phyloP scores from a whole-genome alignment of 2,797 vertebrate genomes.

The Chromis chromis region DNA sequence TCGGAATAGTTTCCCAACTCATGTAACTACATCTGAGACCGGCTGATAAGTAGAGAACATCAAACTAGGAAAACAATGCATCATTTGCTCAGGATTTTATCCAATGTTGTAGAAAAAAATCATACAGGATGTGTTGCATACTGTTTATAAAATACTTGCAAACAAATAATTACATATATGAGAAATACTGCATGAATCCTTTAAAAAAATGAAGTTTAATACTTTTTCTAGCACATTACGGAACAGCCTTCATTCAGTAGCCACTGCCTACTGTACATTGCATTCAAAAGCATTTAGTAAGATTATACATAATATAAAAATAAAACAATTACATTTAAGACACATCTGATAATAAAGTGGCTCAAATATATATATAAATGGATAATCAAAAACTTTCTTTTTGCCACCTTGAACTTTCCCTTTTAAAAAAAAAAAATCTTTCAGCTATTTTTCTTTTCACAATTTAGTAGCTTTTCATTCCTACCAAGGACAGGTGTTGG shows the following conservation, averaged over 20 bases:
- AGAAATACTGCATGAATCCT: constrained; percentile 36
- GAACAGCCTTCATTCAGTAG: constrained; percentile 77
- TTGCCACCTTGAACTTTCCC: constrained; percentile 52
- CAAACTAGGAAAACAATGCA: background rate
- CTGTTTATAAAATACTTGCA: constrained; percentile 11
- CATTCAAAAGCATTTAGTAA: constrained; percentile 68
- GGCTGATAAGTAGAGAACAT: constrained; percentile 10
- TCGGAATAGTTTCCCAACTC: constrained; percentile 20
- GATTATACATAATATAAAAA: constrained; percentile 79
- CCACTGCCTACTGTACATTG: constrained; percentile 57
- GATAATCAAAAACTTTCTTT: constrained; percentile 47
- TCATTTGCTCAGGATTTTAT: background rate
- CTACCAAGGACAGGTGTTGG: constrained; percentile 69
- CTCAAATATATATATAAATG: constrained; percentile 76
- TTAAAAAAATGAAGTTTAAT: constrained; percentile 42
- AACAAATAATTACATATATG: constrained; percentile 15
- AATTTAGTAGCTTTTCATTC: constrained; percentile 68
- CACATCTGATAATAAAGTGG: constrained; percentile 80
- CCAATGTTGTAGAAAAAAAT: constrained; percentile 5
- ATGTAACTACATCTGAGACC: constrained; percentile 27
- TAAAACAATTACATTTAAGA: constrained; percentile 73
- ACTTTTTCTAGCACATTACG: constrained; percentile 46
- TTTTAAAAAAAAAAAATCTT: constrained; percentile 53
- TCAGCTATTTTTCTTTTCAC: constrained; percentile 44
- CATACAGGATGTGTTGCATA: constrained; percentile 19